Evolutionary conservation across 2,888 invertebrate genomes (phyloP), one percentile per base, ranked within the genome.

Genomic region (Bugulina stolonifera): DNA sequence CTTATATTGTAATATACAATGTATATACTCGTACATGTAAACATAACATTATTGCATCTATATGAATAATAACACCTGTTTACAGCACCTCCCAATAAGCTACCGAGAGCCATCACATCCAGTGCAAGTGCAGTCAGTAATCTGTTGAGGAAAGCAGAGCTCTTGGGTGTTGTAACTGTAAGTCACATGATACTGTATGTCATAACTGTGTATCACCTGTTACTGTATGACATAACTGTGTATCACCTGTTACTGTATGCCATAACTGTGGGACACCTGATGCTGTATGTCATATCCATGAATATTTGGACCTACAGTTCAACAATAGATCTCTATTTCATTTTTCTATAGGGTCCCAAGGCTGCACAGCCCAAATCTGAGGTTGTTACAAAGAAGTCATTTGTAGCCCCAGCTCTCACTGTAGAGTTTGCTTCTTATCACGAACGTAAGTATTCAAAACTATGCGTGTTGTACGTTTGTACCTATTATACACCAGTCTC

Each of bases 341-440:
- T 14, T 52, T 52, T 22, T 52, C 22, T 64, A 5, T 27, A 64
- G 64, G 32, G 32, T 18, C 2, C 32, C 3, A 64, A 64, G 34
- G 32, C 2, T 64, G 5, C 2, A 10, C 64, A 64, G 89, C 70
- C 18, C n/a, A 43, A 43, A 70, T 10, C 35, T 43, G 10, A 43
- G 18, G 52, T 54, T 10, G 90, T 93, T 2, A 89, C 93, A 14
- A 93, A 93, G 78, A 94, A 95, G 78, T 94, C 94, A 92, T 93
- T 95, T 84, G 91, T 96, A 74, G 90, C 93, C 0, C 94, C 95
- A 0, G 94, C 96, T 0, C 93, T 97, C 81, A 93, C 92, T 69
- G 92, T 94, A 0, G 95, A 96, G 84, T 98, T 94, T 83, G 91
- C 96, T 71, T 93, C 92, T 0, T 97, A 97, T 84, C 96, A 93